Conservation (phyloP, 2,113 vertebrate genomes). For the Corvus moneduloides region DNA sequence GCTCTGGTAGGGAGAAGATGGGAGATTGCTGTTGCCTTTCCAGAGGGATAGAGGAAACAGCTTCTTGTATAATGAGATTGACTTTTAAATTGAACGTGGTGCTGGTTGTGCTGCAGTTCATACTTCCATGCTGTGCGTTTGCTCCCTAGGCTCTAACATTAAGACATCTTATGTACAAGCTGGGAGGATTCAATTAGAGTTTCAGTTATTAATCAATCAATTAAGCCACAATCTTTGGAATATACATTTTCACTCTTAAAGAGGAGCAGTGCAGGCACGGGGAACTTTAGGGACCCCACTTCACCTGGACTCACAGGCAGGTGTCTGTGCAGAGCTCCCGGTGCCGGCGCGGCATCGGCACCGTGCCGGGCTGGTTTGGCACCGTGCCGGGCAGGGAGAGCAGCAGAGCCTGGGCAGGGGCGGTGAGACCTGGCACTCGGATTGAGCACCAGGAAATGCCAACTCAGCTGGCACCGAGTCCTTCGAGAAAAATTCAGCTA, state of each 20-base stretch:
- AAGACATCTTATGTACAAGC: constrained; percentile 72
- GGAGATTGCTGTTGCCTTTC: constrained; percentile 57
- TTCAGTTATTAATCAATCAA: constrained; percentile 80
- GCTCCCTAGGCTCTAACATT: constrained; percentile 77
- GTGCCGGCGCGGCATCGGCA: accelerated
- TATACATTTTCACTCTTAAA: constrained; percentile 71
- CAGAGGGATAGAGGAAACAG: constrained; percentile 65
- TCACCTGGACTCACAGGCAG: not conserved
- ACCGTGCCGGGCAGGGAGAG: accelerated
- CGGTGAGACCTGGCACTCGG: not conserved
- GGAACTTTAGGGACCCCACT: not conserved
- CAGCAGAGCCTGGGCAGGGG: not conserved
- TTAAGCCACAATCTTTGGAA: constrained; percentile 68
- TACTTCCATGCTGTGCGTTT: constrained; percentile 68
- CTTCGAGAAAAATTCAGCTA: not conserved
- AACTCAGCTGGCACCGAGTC: not conserved
- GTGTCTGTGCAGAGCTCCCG: not conserved
- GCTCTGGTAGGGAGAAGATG: constrained; percentile 46
- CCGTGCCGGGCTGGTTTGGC: accelerated
- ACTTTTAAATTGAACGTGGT: constrained; percentile 74
- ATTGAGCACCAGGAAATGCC: not conserved
- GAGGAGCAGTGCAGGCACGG: constrained; percentile 18
- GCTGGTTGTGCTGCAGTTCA: constrained; percentile 52
- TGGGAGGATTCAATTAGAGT: constrained; percentile 77
- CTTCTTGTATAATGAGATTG: constrained; percentile 75